Evolutionary conservation across 2,113 vertebrate species (phyloP).

Genomic region (Lagopus muta): DNA sequence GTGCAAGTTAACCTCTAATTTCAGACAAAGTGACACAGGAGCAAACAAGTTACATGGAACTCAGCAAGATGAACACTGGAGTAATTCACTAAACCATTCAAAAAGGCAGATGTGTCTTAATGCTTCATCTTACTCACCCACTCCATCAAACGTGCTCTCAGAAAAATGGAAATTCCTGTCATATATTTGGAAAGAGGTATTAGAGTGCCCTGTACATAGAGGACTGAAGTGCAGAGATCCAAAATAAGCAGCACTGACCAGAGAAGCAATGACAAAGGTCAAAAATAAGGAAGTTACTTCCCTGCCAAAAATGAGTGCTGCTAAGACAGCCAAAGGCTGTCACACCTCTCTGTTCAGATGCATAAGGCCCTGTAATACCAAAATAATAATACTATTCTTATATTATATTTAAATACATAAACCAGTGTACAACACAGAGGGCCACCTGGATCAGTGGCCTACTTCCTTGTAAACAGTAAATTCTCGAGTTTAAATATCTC

Average conservation of each 20-base stretch:
- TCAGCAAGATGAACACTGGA: not conserved
- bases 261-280: not conserved
- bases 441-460: not conserved
- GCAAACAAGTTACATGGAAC: not conserved
- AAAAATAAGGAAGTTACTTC: not conserved
- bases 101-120: not conserved
- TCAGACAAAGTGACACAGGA: not conserved
- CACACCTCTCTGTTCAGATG: not conserved
- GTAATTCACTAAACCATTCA: not conserved
- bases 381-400: not conserved
- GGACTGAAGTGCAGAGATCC: not conserved
- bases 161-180: not conserved
- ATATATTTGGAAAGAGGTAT: not conserved
- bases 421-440: not conserved
- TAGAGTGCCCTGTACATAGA: not conserved
- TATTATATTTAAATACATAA: not conserved
- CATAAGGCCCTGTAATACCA: not conserved
- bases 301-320: not conserved
- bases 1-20: not conserved
- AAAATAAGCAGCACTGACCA: not conserved
- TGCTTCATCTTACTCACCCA: not conserved
- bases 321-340: not conserved
- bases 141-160: not conserved
- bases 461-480: not conserved
- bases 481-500: not conserved